Conservation (phyloP, 1,140 invertebrate species). For the Nixonia krombeini region DNA sequence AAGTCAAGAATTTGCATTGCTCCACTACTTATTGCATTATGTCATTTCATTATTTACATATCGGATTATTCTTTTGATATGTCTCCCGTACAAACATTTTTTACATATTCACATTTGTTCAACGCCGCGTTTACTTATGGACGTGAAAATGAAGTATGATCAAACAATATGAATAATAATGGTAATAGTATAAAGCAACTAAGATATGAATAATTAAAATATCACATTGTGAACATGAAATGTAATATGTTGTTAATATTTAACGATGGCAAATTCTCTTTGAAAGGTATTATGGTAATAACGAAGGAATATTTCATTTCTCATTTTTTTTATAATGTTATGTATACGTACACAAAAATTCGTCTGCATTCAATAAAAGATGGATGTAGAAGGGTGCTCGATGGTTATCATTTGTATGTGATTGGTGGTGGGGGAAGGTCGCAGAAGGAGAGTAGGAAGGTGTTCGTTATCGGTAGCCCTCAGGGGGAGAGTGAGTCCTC, state of each 20-base stretch:
- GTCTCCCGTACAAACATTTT: not conserved
- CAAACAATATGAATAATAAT: too few species aligned
- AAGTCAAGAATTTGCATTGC: slow-evolving; percentile 25
- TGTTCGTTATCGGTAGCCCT: slow-evolving; percentile 54
- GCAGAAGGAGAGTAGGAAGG: slow-evolving; percentile 34
- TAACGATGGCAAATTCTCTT: too few species aligned
- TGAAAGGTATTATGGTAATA: not conserved
- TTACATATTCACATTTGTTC: too few species aligned
- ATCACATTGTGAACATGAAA: too few species aligned
- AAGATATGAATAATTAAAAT: too few species aligned
- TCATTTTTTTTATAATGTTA: slow-evolving; percentile 21
- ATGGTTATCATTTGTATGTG: slow-evolving; percentile 56
- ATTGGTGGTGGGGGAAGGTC: slow-evolving; percentile 45
- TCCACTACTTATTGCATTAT: slow-evolving; percentile 15
- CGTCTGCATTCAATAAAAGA: slow-evolving; percentile 40
- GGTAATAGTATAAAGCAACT: too few species aligned
- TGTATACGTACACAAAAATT: slow-evolving; percentile 31
- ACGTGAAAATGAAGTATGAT: too few species aligned
- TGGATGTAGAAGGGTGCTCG: slow-evolving; percentile 38
- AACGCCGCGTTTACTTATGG: too few species aligned
- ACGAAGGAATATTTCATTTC: slow-evolving; percentile 12
- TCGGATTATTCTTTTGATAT: slow-evolving; percentile 15
- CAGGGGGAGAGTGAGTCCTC: slow-evolving; percentile 54
- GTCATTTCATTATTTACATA: slow-evolving; percentile 17
- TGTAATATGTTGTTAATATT: too few species aligned